phyloP scores from a whole-genome alignment of 2,888 invertebrate species.

The Oxytorus armatus region DNA sequence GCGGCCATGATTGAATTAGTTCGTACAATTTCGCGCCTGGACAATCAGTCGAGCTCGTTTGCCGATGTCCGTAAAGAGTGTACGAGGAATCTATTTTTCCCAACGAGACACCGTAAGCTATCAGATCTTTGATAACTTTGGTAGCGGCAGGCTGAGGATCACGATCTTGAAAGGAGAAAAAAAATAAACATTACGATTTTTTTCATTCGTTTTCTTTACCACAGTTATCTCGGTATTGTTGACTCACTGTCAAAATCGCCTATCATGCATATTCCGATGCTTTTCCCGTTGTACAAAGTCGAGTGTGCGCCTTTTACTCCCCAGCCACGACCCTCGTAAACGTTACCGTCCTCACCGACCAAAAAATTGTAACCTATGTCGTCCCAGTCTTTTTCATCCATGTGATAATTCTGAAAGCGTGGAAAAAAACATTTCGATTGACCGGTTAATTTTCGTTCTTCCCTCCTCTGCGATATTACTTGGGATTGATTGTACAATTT shows the following conservation, averaged over 20 bases:
- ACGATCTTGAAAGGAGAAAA: slow-evolving; percentile 68
- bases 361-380: slow-evolving; percentile 81
- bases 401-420: slow-evolving; percentile 76
- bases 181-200: slow-evolving; percentile 2
- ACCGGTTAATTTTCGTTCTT: neutral
- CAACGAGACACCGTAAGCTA: slow-evolving; percentile 87
- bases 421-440: neutral
- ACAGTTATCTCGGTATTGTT: neutral
- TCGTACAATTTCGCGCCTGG: slow-evolving; percentile 78
- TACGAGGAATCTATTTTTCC: slow-evolving; percentile 88
- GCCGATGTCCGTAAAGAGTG: slow-evolving; percentile 87
- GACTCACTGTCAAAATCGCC: slow-evolving; percentile 87
- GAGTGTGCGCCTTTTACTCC: slow-evolving; percentile 77
- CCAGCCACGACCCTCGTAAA: slow-evolving; percentile 82
- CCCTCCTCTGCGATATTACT: too few species aligned
- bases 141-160: slow-evolving; percentile 80
- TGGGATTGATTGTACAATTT: too few species aligned
- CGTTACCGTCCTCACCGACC: slow-evolving; percentile 80
- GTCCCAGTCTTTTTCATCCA: slow-evolving; percentile 74
- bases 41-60: slow-evolving; percentile 74
- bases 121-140: slow-evolving; percentile 87
- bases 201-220: neutral
- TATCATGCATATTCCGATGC: slow-evolving; percentile 90
- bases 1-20: slow-evolving; percentile 77
- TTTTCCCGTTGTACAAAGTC: slow-evolving; percentile 87